phyloP scores from a whole-genome alignment of 2,888 invertebrate species.

The Buathra laborator region DNA sequence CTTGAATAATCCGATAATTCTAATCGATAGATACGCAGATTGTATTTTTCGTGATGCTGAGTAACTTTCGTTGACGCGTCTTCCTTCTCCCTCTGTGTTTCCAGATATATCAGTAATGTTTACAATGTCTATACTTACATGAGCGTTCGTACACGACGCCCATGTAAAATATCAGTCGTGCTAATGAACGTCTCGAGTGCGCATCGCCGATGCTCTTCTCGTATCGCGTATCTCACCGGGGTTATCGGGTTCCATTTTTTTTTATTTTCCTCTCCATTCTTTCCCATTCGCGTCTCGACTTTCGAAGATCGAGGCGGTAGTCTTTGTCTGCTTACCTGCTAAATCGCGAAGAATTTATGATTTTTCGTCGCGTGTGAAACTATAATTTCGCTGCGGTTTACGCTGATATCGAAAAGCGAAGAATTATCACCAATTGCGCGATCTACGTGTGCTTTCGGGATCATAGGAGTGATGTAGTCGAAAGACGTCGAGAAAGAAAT shows the following conservation, averaged over 20 bases:
- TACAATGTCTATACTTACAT: conserved; percentile 44
- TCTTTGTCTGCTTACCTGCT: conserved; percentile 1
- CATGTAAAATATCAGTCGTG: conserved; percentile 53
- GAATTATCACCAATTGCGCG: neutral
- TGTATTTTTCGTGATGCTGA: conserved; percentile 1
- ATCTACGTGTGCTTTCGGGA: neutral
- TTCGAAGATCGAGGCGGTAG: neutral
- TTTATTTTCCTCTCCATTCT: conserved; percentile 52
- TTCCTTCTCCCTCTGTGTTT: conserved; percentile 4
- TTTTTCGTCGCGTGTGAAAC: neutral
- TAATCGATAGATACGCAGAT: neutral
- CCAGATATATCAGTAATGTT: conserved; percentile 45
- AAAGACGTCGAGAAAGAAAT: conserved; percentile 2
- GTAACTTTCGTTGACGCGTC: neutral
- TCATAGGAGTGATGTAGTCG: neutral
- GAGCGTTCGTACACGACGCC: conserved; percentile 8
- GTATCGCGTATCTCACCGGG: conserved; percentile 73
- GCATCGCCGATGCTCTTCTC: conserved; percentile 44
- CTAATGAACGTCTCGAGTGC: conserved; percentile 58
- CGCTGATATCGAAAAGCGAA: neutral
- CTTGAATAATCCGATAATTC: neutral
- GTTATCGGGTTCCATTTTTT: conserved; percentile 75
- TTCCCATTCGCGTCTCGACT: conserved; percentile 40
- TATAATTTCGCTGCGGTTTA: neutral
- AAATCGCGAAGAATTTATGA: neutral